Evolutionary conservation across 92 coral and sea anemone species (phyloP).

Genomic region (Palythoa grandiflora): DNA sequence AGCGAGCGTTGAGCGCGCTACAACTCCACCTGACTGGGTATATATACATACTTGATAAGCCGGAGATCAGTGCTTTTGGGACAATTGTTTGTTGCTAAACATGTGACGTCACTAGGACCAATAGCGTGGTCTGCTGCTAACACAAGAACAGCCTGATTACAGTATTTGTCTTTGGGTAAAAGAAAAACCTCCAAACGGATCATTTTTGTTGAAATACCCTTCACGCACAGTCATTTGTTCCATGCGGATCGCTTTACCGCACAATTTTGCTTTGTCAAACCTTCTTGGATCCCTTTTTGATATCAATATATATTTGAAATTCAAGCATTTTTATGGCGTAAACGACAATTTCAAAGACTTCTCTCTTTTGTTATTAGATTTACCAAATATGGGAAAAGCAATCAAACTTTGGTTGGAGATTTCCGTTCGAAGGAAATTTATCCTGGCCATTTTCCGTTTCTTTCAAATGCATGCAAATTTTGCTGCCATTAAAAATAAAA

Average conservation of each 20-base stretch:
- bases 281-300: not conserved
- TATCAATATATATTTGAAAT: not conserved
- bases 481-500: conserved; percentile 39
- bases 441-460: conserved; percentile 85
- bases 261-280: not conserved
- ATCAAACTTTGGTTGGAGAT: conserved; percentile 80
- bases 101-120: conserved; percentile 86
- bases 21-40: conserved; percentile 11
- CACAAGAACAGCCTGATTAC: conserved; percentile 77
- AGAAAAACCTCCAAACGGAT: conserved; percentile 57
- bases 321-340: conserved; percentile 26
- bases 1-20: conserved; percentile 13
- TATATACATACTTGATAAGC: conserved; percentile 61
- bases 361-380: conserved; percentile 74
- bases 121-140: conserved; percentile 62
- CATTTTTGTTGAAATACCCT: conserved; percentile 64
- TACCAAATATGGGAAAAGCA: conserved; percentile 88
- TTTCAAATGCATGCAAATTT: conserved; percentile 82
- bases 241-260: not conserved
- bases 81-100: conserved; percentile 84
- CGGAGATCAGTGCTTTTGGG: conserved; percentile 83
- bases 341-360: conserved; percentile 56
- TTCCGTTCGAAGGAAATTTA: conserved; percentile 95
- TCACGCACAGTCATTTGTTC: conserved; percentile 44
- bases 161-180: conserved; percentile 71